Evolutionary conservation across 92 coral and sea anemone species (phyloP), one percentile per base, ranked within the genome.

Genomic region (Umimayanthus kanabou): DNA sequence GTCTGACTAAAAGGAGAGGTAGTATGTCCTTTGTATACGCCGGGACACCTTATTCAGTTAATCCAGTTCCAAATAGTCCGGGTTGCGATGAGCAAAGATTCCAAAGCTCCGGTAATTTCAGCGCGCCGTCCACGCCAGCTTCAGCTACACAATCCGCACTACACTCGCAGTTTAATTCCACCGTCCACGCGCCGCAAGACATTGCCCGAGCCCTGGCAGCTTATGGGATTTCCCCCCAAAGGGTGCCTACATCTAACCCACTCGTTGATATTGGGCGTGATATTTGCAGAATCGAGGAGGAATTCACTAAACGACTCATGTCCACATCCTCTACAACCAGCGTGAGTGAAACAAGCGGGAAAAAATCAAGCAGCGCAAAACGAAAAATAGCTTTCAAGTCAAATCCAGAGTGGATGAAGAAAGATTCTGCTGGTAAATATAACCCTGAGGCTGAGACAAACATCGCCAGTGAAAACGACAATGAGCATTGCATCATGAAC

Each of bases 401-500:
- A 26, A 70, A 71, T 28, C 80, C 86, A 58, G 93, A 91, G 73
- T 91, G 93, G 93, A 55, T 72, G 55, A 91, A 91, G 69, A 88
- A 83, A 18, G 89, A 83, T 15, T 80, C 93, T 57, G 61, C 84
- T 9, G 39, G 47, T 50, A 85, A 85, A 39, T 85, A 70, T 76
- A 70, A 42, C 8, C 37, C 50, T 50, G 81, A 45, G 23, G 16
- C 50, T 50, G 81, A 45, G 23, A 29, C 76, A 39, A 82, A 72
- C 40, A 16, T 40, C 4, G 25, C 77, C 33, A 4, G 64, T 28
- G 61, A 67, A 13, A 69, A 82, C 20, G 89, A 89, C 57, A 89
- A 79, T 53, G 95, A 94, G 75, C 91, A 88, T 64, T 91, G 96
- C 72, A 85, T 97, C 11, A 93, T 92, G 82, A 93, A 97, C 75